Base-by-base conservation (phyloP, 2,888 invertebrate genomes). In the Leucoptera coffeella region DNA sequence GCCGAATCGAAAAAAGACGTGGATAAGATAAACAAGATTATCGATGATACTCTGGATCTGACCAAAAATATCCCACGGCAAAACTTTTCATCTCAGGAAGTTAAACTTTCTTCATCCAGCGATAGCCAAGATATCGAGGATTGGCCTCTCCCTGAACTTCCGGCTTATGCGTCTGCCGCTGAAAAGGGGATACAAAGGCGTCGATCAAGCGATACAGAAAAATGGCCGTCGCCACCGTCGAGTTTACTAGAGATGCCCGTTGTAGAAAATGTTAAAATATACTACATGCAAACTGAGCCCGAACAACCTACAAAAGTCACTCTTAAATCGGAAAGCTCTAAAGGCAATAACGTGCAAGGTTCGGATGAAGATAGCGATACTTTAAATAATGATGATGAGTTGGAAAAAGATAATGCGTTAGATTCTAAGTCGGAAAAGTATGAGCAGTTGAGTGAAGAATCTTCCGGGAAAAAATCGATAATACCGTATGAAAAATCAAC, bases 141-240 rank as follows among this genome's bases (percentile, higher is more conserved):
- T 43, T 84, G 83, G 83, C 84, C 84, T 1, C 47, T 84, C 20
- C 84, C 84, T 1, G 84, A 83, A 40, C 71, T 84, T 30, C 83
- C 83, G 1, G 78, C 82, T 1, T 72, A 65, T 59, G 33, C 50
- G 31, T 49, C 50, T 3, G 49, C 45, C 2, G 39, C 51, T 1
- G 56, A 54, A 39, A 34, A 39, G 1, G 30, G 32, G 21, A 39
- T 42, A 21, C 34, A 53, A 14, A 51, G 56, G 34, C 51, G 56
- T 33, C 57, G 52, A 36, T 75, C 76, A 8, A 83, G 84, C 47
- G 82, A 82, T 36, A 82, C 83, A 5, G 83, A 86, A 37, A 82
- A 84, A 38, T 86, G 87, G 85, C 86, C 87, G 1, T 85, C 87
- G 22, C 82, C 87, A 1, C 85, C 87, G 6, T 82, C 84, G 1